Conservation (phyloP, 2,888 invertebrate species). For the Acanthosepion esculentum region DNA sequence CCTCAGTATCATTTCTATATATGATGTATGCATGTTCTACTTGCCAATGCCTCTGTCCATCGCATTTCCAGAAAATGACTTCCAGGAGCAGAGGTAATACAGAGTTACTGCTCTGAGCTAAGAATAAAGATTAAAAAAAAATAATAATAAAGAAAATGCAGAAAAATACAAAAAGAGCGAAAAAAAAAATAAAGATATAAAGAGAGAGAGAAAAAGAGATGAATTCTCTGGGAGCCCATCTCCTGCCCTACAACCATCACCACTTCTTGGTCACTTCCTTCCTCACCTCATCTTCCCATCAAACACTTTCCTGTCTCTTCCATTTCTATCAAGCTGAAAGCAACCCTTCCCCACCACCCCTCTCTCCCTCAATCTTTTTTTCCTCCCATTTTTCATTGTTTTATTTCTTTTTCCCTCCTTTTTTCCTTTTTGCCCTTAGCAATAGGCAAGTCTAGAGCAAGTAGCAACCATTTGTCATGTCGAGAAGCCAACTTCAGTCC, state of each 20-base stretch:
- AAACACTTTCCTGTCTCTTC: neutral
- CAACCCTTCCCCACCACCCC: neutral
- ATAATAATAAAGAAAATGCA: neutral
- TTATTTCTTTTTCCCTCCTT: neutral
- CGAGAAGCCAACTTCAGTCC: neutral
- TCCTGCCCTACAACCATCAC: neutral
- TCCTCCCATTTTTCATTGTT: neutral
- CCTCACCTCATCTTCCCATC: neutral
- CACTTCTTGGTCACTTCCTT: neutral
- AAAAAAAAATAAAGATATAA: neutral
- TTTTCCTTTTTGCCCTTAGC: neutral
- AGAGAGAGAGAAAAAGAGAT: neutral
- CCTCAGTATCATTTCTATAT: neutral
- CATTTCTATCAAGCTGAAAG: neutral
- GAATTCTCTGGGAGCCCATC: neutral
- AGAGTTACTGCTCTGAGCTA: neutral
- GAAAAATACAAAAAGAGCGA: neutral
- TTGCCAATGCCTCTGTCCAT: neutral
- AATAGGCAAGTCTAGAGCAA: slow-evolving; percentile 21
- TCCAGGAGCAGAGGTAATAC: neutral
- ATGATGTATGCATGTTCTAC: neutral
- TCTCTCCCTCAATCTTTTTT: neutral
- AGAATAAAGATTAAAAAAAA: neutral
- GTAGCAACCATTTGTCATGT: slow-evolving; percentile 8
- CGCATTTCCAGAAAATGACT: slow-evolving; percentile 33